Evolutionary conservation across 1,140 invertebrate species (phyloP).

Genomic region (Papilio machaon): DNA sequence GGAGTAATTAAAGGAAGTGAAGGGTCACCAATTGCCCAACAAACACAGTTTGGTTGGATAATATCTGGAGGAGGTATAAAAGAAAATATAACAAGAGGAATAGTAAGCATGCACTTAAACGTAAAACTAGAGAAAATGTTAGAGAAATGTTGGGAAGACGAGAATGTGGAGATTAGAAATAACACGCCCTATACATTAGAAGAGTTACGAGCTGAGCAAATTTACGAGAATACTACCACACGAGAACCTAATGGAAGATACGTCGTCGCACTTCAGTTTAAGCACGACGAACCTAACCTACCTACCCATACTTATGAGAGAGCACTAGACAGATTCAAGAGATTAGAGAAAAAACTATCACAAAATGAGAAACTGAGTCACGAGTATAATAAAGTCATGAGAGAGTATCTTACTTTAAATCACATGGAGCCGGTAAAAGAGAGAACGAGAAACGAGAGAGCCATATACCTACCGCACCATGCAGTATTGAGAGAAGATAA

Average conservation of each 20-base stretch:
- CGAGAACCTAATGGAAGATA: conserved; percentile 2
- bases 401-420: no score
- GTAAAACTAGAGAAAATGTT: background rate
- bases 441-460: no score
- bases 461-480: no score
- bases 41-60: conserved; percentile 4
- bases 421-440: no score
- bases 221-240: background rate
- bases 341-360: no score
- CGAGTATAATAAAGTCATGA: no score
- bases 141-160: background rate
- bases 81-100: background rate
- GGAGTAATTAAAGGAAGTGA: background rate
- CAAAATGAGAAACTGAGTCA: no score
- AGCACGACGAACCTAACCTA: background rate
- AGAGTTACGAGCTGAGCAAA: background rate
- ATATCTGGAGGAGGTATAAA: conserved; percentile 3
- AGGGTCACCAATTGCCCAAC: background rate
- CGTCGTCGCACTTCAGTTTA: background rate
- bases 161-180: background rate
- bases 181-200: background rate
- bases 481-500: no score
- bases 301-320: no score
- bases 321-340: no score
- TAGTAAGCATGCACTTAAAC: no score